Conservation (phyloP, 2,113 vertebrate species). For the Phalacrocorax brasilianus region DNA sequence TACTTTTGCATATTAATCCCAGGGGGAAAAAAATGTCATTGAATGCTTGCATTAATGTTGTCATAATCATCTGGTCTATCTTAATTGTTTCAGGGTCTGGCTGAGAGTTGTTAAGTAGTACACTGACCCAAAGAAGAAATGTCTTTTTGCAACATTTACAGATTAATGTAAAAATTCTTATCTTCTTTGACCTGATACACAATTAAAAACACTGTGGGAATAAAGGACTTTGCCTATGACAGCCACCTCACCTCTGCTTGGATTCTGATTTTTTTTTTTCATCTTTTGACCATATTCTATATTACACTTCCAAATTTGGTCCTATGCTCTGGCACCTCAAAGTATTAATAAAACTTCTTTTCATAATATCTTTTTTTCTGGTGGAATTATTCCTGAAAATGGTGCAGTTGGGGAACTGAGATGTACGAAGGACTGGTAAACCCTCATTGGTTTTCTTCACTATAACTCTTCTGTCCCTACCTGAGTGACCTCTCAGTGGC, state of each 20-base stretch:
- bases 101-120: not conserved
- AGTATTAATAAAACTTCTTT: not conserved
- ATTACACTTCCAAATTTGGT: not conserved
- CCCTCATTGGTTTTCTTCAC: not conserved
- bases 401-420: accelerated
- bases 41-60: not conserved
- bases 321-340: not conserved
- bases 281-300: not conserved
- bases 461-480: not conserved
- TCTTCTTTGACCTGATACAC: not conserved
- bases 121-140: not conserved
- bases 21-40: not conserved
- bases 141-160: not conserved
- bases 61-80: not conserved
- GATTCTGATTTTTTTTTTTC: not conserved
- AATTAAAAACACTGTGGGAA: not conserved
- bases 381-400: not conserved
- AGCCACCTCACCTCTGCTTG: not conserved
- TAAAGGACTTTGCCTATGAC: not conserved
- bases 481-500: not conserved
- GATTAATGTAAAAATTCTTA: not conserved
- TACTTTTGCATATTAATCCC: not conserved
- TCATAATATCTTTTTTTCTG: not conserved
- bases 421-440: not conserved
- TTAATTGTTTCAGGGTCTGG: not conserved